These are phyloP conservation scores for Ictalurus furcatus DNA, from an alignment of 2,113 vertebrate species.

Conservation along the genomic window DNA sequence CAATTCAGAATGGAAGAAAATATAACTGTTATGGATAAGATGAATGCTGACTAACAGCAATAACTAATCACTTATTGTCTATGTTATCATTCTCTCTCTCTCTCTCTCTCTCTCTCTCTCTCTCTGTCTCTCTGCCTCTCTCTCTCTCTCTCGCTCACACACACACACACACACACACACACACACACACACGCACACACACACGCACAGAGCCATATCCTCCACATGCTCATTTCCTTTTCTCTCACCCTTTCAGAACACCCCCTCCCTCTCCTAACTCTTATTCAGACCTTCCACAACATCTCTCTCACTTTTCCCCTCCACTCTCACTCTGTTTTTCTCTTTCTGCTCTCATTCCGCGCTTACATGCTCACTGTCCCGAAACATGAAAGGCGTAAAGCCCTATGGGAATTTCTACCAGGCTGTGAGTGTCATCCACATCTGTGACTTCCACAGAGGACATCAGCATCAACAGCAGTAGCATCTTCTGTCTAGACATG, in stretches of 20 bases:
- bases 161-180: background rate
- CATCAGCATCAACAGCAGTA: slow-evolving; percentile 45
- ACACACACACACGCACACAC: background rate
- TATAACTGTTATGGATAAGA: background rate
- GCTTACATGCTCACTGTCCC: slow-evolving; percentile 80
- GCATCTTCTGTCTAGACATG: background rate
- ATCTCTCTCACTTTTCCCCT: slow-evolving; percentile 44
- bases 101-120: background rate
- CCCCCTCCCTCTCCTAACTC: slow-evolving; percentile 16
- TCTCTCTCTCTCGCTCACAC: background rate
- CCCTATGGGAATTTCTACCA: slow-evolving; percentile 77
- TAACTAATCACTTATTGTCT: background rate
- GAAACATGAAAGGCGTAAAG: slow-evolving; percentile 82
- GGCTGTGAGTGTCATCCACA: slow-evolving; percentile 74
- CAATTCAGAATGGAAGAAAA: background rate
- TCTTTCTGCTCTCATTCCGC: slow-evolving; percentile 55
- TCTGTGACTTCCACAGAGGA: slow-evolving; percentile 75
- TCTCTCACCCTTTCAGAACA: slow-evolving; percentile 9
- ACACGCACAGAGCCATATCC: background rate
- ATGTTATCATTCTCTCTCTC: background rate
- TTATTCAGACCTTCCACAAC: background rate
- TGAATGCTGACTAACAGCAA: background rate
- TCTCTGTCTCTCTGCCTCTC: background rate
- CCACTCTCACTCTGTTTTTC: slow-evolving; percentile 20
- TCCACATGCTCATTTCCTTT: slow-evolving; percentile 17